These are phyloP conservation scores for Crocallis elinguaria DNA, from an alignment of 2,888 invertebrate species.

Conservation along the genomic window DNA sequence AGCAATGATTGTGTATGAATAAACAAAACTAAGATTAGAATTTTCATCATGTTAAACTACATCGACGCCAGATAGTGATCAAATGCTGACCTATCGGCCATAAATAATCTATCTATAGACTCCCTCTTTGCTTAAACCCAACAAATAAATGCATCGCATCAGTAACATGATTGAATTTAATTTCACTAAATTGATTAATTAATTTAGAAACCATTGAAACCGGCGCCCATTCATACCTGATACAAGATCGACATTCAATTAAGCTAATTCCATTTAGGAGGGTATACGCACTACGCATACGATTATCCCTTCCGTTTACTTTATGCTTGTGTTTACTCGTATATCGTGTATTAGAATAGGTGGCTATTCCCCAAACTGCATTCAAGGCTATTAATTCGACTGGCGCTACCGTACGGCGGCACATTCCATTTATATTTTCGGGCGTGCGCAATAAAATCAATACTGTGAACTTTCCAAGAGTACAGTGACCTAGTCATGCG, in stretches of 20 bases:
- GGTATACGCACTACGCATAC: not conserved
- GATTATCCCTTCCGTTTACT: constrained; percentile 13
- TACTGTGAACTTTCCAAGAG: constrained; percentile 81
- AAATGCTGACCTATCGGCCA: too few species aligned
- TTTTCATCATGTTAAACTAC: too few species aligned
- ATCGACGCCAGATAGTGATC: too few species aligned
- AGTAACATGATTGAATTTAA: constrained; percentile 6
- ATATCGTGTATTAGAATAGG: constrained; percentile 2
- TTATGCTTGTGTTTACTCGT: constrained; percentile 12
- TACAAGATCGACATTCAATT: constrained; percentile 30
- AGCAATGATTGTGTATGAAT: too few species aligned
- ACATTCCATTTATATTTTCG: constrained; percentile 80
- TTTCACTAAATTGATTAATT: constrained; percentile 11
- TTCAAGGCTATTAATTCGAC: constrained; percentile 53
- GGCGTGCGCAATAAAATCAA: constrained; percentile 84
- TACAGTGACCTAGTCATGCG: constrained; percentile 80
- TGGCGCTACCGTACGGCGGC: constrained; percentile 52
- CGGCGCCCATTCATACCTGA: constrained; percentile 19
- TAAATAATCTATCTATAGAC: too few species aligned
- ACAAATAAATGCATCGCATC: constrained; percentile 23
- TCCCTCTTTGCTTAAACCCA: too few species aligned
- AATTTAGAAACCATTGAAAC: constrained; percentile 25
- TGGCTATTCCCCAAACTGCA: constrained; percentile 14
- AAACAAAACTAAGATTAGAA: too few species aligned
- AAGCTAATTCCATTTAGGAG: constrained; percentile 23